A percentile compares a stretch with the other conserved stretches of the same genome.
Evolutionary conservation across 2,888 invertebrate genomes (phyloP).

Genomic region (Dicyrtomina minuta): DNA sequence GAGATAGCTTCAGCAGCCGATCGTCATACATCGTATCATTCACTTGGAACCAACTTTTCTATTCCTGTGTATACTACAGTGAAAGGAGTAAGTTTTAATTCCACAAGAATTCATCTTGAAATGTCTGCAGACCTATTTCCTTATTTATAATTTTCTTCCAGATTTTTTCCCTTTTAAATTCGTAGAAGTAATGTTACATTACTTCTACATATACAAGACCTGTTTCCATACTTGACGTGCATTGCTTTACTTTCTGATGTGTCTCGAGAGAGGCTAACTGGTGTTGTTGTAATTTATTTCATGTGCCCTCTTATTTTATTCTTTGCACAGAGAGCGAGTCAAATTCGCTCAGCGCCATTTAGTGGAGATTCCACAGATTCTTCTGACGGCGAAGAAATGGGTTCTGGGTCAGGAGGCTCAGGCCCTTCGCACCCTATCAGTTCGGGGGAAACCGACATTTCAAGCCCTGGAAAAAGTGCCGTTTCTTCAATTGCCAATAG

Average conservation of each 20-base stretch:
- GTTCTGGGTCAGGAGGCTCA: slow-evolving; percentile 56
- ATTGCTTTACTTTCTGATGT: not conserved
- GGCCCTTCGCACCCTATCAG: slow-evolving; percentile 56
- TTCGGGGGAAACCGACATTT: slow-evolving; percentile 59
- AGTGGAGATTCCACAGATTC: slow-evolving; percentile 93
- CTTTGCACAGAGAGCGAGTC: slow-evolving; percentile 75
- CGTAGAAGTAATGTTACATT: too few species aligned
- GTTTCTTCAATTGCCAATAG: slow-evolving; percentile 54
- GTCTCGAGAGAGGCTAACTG: not conserved
- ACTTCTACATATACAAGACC: too few species aligned
- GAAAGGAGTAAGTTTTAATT: slow-evolving; percentile 71
- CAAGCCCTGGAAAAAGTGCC: slow-evolving; percentile 58
- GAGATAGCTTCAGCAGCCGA: slow-evolving; percentile 44
- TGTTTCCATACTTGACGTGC: too few species aligned
- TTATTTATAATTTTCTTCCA: too few species aligned
- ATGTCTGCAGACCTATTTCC: too few species aligned
- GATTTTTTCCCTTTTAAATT: not conserved
- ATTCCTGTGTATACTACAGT: slow-evolving; percentile 94
- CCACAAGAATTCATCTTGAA: not conserved
- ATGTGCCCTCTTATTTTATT: slow-evolving; percentile 22
- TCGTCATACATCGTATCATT: slow-evolving; percentile 50
- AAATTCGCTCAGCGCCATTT: slow-evolving; percentile 93
- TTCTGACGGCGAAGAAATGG: slow-evolving; percentile 81
- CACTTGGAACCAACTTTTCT: slow-evolving; percentile 55
- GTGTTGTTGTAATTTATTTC: slow-evolving; percentile 4